Evolutionary conservation across 2,888 invertebrate species (phyloP).

Genomic region (Volucella inanis): DNA sequence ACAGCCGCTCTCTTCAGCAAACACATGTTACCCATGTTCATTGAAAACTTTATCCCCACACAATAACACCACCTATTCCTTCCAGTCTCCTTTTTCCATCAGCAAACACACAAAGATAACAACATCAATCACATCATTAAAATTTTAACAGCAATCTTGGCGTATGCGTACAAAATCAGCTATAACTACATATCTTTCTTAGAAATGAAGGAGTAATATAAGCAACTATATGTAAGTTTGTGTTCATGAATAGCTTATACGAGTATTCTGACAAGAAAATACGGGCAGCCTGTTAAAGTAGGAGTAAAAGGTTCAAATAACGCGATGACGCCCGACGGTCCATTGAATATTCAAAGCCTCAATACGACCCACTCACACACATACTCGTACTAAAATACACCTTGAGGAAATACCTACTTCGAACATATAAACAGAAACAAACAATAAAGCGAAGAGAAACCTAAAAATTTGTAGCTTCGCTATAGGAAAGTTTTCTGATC

Average conservation of each 20-base stretch:
- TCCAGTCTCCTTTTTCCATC: neutral
- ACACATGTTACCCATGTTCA: conserved; percentile 62
- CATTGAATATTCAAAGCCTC: conserved; percentile 69
- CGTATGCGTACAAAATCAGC: conserved; percentile 14
- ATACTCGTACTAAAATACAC: neutral
- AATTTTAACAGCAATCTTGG: conserved; percentile 62
- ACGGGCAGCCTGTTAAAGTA: neutral
- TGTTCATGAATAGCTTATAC: neutral
- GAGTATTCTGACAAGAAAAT: conserved; percentile 29
- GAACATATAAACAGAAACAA: conserved; percentile 48
- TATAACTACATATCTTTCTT: too few relatives aligned
- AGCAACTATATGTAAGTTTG: too few relatives aligned
- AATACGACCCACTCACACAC: conserved; percentile 7
- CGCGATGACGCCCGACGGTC: conserved; percentile 49
- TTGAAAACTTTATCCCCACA: conserved; percentile 51
- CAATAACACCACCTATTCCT: conserved; percentile 6
- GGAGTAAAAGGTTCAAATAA: conserved; percentile 10
- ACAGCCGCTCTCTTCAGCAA: conserved; percentile 27
- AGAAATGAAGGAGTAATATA: too few relatives aligned
- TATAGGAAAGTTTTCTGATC: conserved; percentile 38
- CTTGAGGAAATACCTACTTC: conserved; percentile 52
- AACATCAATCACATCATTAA: conserved; percentile 68
- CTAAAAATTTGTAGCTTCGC: conserved; percentile 38
- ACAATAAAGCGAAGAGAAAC: conserved; percentile 25
- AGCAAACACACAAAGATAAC: conserved; percentile 57